Base-by-base conservation (phyloP, 2,888 invertebrate species). In the Blastobasis adustella region DNA sequence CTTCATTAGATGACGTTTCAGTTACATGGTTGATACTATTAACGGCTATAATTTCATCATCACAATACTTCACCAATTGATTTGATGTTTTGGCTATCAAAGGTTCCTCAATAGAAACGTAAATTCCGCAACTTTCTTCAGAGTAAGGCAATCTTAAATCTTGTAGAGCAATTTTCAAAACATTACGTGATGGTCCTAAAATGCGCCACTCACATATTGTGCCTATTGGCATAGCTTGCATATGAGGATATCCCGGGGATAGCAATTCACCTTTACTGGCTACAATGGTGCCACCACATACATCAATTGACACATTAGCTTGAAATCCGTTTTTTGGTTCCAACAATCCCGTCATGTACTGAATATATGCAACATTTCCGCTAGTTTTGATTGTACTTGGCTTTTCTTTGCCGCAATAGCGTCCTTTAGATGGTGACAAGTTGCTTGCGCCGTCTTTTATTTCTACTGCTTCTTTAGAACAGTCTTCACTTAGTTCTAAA, bases 361-460 rank as follows among this genome's bases (percentile, higher is more conserved):
- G 92, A 5, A 96, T 73, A 59, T 91, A 92, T 44, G 96, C 66
- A 50, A 92, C 82, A 69, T 95, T 96, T 49, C 91, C 91, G 4
- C 86, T 90, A 0, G 92, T 90, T 62, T 88, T 89, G 46, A 91
- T 79, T 0, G 93, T 92, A 44, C 90, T n/a, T n/a, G n/a, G n/a
- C n/a, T n/a, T n/a, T n/a, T n/a, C n/a, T n/a, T n/a, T n/a, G n/a
- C n/a, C n/a, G n/a, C n/a, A n/a, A n/a, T n/a, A n/a, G n/a, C n/a
- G n/a, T n/a, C n/a, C n/a, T n/a, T n/a, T n/a, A n/a, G n/a, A n/a
- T n/a, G n/a, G n/a, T n/a, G n/a, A n/a, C n/a, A n/a, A n/a, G n/a
- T n/a, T n/a, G n/a, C n/a, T 90, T 0, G 95, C 92, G 1, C 98
- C 98, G 76, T 98, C 96, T 57, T 92, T 90, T 6, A 98, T 68